Conservation (phyloP, 1,140 invertebrate genomes). For the Lepidostoma basale region DNA sequence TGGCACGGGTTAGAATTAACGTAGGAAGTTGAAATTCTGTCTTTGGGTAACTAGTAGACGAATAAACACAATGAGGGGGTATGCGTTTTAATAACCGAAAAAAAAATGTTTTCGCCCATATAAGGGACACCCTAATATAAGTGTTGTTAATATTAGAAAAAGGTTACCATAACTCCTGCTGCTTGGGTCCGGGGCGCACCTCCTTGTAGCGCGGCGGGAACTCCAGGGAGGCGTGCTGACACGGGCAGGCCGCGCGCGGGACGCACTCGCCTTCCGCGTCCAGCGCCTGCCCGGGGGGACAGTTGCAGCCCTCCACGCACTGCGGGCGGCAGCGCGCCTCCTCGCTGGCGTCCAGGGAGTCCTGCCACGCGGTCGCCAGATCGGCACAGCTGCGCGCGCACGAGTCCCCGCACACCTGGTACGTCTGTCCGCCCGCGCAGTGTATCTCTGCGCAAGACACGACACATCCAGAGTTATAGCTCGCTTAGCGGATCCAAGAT, state of each 20-base stretch:
- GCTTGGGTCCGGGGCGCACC: constrained; percentile 68
- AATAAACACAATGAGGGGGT: too few species aligned
- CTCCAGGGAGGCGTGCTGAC: constrained; percentile 72
- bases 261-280: constrained; percentile 76
- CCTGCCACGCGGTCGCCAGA: constrained; percentile 52
- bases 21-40: too few species aligned
- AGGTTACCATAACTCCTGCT: constrained; percentile 72
- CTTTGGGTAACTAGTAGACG: too few species aligned
- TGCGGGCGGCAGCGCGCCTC: constrained; percentile 61
- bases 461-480: too few species aligned
- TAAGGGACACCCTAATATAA: too few species aligned
- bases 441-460: constrained; percentile 62
- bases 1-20: too few species aligned
- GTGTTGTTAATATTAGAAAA: background rate
- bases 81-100: too few species aligned
- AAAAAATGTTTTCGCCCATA: too few species aligned
- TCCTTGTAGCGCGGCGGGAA: constrained; percentile 78
- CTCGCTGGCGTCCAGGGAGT: constrained; percentile 27
- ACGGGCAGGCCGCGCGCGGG: constrained; percentile 76
- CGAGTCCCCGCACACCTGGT: constrained; percentile 78
- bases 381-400: constrained; percentile 75
- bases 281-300: constrained; percentile 77
- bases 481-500: too few species aligned
- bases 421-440: constrained; percentile 79
- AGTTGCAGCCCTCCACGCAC: constrained; percentile 90